Evolutionary conservation across 2,888 invertebrate species (phyloP), one percentile per base, ranked within the genome.

Genomic region (Pheosia tremula): DNA sequence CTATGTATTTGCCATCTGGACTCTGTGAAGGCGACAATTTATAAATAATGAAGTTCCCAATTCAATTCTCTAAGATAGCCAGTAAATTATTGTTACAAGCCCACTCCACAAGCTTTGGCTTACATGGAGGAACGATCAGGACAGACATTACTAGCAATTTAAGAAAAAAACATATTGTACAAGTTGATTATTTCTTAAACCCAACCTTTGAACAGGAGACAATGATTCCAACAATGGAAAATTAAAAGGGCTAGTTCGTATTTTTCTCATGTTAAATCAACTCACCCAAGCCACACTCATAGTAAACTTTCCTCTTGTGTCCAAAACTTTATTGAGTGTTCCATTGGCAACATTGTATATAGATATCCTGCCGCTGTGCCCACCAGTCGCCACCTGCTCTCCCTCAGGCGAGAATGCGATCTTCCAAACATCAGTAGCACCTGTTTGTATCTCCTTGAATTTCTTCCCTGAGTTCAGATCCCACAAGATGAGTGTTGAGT

Each of bases 331-430:
- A 75, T 97, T 97, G 50, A 96, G 95, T 77, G 96, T 96, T 0
- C 98, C 98, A 55, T 96, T 96, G 81, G 97, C 97, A 0, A 98
- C 96, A 72, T 95, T 96, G 89, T 97, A 99, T 74, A 98, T 92
- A 62, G 97, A 96, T 64, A 99, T 97, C 93, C 98, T 98, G 7
- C 99, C 99, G 7, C 96, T 96, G 83, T 98, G 97, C 69, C 98
- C 97, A 0, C 99, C 99, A 3, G 98, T 97, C 13, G 98, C 97
- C 10, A 99, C 95, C 79, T 96, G 96, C 77, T 96, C 96, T 65
- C 98, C 97, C 83, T 98, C 97, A 0, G 99, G 98, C 0, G 99
- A 98, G 86, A 99, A 99, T 4, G 96, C 96, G 0, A 99, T 96
- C 0, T 98, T 98, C 99, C 99, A 99, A 43, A 98, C 95, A 90